Percentiles rank a stretch among this genome's conserved stretches.
Conservation (phyloP, 2,888 invertebrate species). For the Amphipyra tragopoginis region DNA sequence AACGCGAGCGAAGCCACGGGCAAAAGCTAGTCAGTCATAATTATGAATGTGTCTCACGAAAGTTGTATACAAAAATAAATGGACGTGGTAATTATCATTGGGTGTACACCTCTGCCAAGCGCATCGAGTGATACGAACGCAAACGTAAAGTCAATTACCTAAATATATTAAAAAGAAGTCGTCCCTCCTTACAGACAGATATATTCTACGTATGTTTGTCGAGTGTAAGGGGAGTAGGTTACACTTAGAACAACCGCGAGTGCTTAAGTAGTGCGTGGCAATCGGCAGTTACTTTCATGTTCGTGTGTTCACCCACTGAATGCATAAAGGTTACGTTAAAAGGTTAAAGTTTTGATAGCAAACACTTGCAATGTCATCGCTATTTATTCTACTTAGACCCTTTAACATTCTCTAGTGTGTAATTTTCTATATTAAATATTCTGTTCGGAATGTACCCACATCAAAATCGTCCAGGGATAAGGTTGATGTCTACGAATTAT, state of each 20-base stretch:
- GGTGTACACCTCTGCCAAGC: not conserved
- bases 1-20: no score
- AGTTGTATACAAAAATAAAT: no score
- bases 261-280: constrained; percentile 58
- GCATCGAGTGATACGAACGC: not conserved
- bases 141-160: constrained; percentile 9
- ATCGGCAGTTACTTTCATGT: constrained; percentile 57
- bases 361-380: constrained; percentile 58
- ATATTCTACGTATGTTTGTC: constrained; percentile 25
- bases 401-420: constrained; percentile 7
- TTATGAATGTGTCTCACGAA: no score
- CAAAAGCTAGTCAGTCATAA: no score
- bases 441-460: not conserved
- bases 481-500: constrained; percentile 20
- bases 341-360: constrained; percentile 58
- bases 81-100: no score
- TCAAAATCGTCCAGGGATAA: not conserved
- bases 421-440: constrained; percentile 6
- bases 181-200: constrained; percentile 21
- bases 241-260: constrained; percentile 49
- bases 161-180: no score
- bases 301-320: constrained; percentile 57
- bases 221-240: constrained; percentile 45
- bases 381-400: constrained; percentile 33
- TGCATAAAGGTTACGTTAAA: constrained; percentile 59